phyloP scores from a whole-genome alignment of 2,113 vertebrate genomes.

The Catharus fuscescens region DNA sequence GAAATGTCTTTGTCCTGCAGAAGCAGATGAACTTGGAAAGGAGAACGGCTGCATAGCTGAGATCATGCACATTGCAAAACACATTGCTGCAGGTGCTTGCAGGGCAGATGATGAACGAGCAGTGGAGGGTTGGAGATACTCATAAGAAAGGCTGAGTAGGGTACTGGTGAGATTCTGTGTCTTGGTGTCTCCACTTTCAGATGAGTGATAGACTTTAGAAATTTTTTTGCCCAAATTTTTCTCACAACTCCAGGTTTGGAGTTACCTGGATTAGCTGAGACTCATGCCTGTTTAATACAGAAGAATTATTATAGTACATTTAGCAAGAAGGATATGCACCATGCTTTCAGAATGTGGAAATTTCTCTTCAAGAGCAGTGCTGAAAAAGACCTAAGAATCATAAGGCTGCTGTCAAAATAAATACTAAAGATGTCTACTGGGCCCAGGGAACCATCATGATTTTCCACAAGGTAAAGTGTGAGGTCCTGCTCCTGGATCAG shows the following conservation, averaged over 20 bases:
- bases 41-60: neutral
- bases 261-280: neutral
- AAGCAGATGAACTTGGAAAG: neutral
- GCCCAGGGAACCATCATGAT: neutral
- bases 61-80: fast-evolving
- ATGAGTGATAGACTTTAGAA: neutral
- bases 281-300: neutral
- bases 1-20: neutral
- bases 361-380: neutral
- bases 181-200: neutral
- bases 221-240: neutral
- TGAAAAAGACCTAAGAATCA: neutral
- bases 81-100: neutral
- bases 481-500: neutral
- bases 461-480: neutral
- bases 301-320: neutral
- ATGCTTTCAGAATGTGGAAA: neutral
- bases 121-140: neutral
- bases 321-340: neutral
- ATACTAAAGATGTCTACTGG: neutral
- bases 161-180: neutral
- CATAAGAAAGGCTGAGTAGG: fast-evolving
- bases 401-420: neutral
- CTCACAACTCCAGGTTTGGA: neutral
- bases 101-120: neutral